These are phyloP conservation scores for Athalia rosae DNA, from an alignment of 2,888 invertebrate genomes.

Conservation along the genomic window DNA sequence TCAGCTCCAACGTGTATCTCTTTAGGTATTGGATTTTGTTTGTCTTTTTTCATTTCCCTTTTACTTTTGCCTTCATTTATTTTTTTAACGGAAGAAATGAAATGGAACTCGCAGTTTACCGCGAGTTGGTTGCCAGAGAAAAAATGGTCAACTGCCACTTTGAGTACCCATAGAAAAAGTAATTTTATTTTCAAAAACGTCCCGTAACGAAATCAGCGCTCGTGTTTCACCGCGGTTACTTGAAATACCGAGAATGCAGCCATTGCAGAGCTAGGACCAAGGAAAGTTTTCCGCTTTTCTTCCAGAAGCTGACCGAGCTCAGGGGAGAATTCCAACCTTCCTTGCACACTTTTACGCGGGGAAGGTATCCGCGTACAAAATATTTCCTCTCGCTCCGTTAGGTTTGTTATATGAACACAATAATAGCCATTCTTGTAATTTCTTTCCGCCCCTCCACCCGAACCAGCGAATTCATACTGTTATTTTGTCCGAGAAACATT, in stretches of 20 bases:
- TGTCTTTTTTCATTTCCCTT: not conserved
- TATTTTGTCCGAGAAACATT: constrained; percentile 26
- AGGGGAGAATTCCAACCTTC: constrained; percentile 22
- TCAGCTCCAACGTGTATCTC: not conserved
- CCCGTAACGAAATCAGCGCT: constrained; percentile 30
- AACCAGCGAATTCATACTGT: not conserved
- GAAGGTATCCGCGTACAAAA: constrained; percentile 27
- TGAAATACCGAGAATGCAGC: constrained; percentile 37
- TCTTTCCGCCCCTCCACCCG: constrained; percentile 5
- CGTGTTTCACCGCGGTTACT: constrained; percentile 11
- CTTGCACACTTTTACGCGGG: constrained; percentile 13
- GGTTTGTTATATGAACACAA: constrained; percentile 31
- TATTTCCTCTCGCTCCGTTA: constrained; percentile 29
- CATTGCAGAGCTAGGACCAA: constrained; percentile 11
- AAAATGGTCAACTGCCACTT: constrained; percentile 12
- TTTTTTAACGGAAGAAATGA: not conserved
- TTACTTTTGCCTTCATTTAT: constrained; percentile 1
- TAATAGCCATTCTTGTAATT: constrained; percentile 38
- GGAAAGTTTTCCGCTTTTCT: constrained; percentile 27
- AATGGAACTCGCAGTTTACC: not conserved
- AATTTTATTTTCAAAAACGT: constrained; percentile 19
- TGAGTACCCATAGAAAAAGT: not conserved
- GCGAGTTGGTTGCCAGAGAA: not conserved
- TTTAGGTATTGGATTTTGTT: not conserved
- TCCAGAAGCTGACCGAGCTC: not conserved